Evolutionary conservation across 2,888 invertebrate species (phyloP).

Genomic region (Myathropa florea): DNA sequence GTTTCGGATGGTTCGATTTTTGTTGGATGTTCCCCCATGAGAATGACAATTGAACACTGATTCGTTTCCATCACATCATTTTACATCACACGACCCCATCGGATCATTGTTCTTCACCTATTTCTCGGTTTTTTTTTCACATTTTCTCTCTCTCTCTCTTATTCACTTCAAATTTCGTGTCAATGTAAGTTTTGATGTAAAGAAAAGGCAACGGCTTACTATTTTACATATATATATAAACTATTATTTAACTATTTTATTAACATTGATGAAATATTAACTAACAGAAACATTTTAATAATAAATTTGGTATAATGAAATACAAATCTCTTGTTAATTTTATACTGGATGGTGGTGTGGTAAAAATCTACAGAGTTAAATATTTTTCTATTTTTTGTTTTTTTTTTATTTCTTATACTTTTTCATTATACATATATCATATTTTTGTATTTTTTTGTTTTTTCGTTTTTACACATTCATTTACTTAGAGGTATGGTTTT

Average conservation of each 20-base stretch:
- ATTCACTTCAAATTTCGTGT: neutral
- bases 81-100: neutral
- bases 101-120: slow-evolving; percentile 22
- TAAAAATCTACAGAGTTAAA: slow-evolving; percentile 62
- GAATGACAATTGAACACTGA: neutral
- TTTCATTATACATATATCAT: slow-evolving; percentile 12
- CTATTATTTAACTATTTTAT: slow-evolving; percentile 68
- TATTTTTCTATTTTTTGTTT: slow-evolving; percentile 56
- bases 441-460: neutral
- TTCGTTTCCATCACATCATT: neutral
- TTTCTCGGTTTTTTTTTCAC: neutral
- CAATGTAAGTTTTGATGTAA: slow-evolving; percentile 28
- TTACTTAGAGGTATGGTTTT: slow-evolving; percentile 46
- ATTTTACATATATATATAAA: slow-evolving; percentile 64
- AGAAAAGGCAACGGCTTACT: slow-evolving; percentile 65
- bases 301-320: slow-evolving; percentile 70
- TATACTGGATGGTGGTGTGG: slow-evolving; percentile 61
- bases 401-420: slow-evolving; percentile 9
- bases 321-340: slow-evolving; percentile 61
- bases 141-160: neutral
- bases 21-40: neutral
- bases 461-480: slow-evolving; percentile 5
- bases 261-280: slow-evolving; percentile 70
- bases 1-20: neutral
- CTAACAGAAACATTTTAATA: slow-evolving; percentile 68